Conservation (phyloP, 2,113 vertebrate genomes). For the Menidia beryllina region DNA sequence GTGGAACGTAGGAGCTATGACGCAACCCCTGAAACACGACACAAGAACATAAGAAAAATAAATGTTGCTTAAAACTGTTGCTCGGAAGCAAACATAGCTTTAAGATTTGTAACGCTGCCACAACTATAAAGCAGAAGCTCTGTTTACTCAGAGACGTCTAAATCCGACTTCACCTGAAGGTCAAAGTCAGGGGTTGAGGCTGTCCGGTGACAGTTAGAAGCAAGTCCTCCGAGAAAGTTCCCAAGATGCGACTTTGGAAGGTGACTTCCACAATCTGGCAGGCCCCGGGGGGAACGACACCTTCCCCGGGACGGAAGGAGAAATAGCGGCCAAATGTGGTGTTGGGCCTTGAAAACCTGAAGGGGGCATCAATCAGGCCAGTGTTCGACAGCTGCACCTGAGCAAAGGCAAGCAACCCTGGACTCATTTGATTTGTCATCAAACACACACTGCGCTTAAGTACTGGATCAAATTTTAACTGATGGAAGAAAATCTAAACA, state of each 20-base stretch:
- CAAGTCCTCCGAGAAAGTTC: constrained; percentile 85
- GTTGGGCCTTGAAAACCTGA: constrained; percentile 73
- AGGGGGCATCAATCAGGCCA: constrained; percentile 85
- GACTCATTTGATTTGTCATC: too few relatives aligned
- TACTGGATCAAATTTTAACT: too few relatives aligned
- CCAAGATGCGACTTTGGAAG: constrained; percentile 82
- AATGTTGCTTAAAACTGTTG: too few relatives aligned
- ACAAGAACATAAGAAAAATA: constrained; percentile 5
- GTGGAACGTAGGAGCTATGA: constrained; percentile 85
- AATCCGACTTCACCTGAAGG: constrained; percentile 80
- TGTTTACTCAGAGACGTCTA: neutral
- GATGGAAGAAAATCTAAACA: too few relatives aligned
- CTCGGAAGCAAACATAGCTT: too few relatives aligned
- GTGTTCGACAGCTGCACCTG: constrained; percentile 86
- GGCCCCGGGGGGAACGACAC: constrained; percentile 75
- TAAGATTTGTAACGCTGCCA: too few relatives aligned
- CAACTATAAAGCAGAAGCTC: too few relatives aligned
- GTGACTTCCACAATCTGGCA: constrained; percentile 81
- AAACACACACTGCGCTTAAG: too few relatives aligned
- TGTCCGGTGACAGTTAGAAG: constrained; percentile 80
- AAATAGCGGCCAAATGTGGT: constrained; percentile 84
- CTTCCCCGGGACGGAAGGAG: constrained; percentile 83
- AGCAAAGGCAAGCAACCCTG: constrained; percentile 19
- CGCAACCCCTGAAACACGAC: constrained; percentile 82
- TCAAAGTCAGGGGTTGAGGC: constrained; percentile 77